Conservation (phyloP, 2,113 vertebrate genomes). For the Helogale parvula region DNA sequence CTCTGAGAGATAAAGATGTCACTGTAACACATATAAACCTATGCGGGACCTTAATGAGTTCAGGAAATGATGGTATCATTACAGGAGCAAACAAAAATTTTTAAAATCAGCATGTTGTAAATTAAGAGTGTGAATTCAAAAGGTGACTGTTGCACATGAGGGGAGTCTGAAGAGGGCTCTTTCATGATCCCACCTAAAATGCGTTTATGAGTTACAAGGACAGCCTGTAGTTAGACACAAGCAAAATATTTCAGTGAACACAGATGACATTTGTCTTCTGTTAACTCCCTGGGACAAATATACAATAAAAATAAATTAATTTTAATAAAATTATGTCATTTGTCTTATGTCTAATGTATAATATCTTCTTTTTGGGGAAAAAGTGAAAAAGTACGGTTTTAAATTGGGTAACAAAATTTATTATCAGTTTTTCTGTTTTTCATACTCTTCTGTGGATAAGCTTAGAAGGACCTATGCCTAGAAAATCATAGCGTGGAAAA, state of each 20-base stretch:
- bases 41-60: constrained; percentile 45
- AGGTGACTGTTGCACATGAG: neutral
- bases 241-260: neutral
- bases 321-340: neutral
- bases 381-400: neutral
- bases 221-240: neutral
- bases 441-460: neutral
- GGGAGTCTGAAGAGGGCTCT: neutral
- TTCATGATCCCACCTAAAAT: neutral
- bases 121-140: constrained; percentile 43
- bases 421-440: neutral
- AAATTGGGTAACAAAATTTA: constrained; percentile 1
- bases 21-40: constrained; percentile 44
- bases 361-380: neutral
- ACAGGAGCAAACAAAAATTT: neutral
- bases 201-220: neutral
- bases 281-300: neutral
- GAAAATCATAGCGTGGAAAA: neutral
- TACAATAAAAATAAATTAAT: neutral
- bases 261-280: neutral
- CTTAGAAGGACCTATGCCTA: neutral
- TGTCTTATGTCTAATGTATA: neutral
- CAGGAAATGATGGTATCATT: constrained; percentile 52
- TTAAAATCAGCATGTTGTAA: constrained; percentile 48
- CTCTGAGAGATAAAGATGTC: constrained; percentile 63